Evolutionary conservation across 2,888 invertebrate species (phyloP), one percentile per base, ranked within the genome.

Genomic region (Cephonodes hylas): DNA sequence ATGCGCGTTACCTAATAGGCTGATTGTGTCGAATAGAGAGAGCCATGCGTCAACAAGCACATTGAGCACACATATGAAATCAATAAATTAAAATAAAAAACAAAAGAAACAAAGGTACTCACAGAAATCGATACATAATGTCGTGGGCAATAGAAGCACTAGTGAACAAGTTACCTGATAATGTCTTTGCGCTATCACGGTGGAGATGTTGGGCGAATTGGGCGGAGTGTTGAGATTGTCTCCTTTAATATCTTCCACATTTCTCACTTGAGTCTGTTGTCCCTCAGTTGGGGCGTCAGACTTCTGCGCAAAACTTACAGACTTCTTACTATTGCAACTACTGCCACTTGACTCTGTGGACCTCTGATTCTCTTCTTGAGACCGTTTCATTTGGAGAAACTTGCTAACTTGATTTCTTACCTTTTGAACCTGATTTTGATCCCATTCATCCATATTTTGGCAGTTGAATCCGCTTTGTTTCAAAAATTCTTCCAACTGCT

Each of bases 231-330:
- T 88, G 64, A 94, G 88, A 73, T 73, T 81, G 62, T 79, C 83
- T 66, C 85, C 86, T 74, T 91, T 90, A 60, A 93, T 86, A 67
- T 93, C 91, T 69, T 93, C 93, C 77, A 91, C 93, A 70, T 91
- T 90, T 83, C 91, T 93, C 70, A 86, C 86, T 72, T 84, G 88
- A 79, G 84, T 93, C 72, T 88, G 93, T 70, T 80, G 81, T 64
- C 77, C 81, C 73, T 85, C 86, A 66, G 79, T 78, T 66, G 84
- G 84, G 42, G 77, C 82, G 67, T 89, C 90, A 67, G 88, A 82
- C 81, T 93, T 95, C 82, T 94, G 94, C 58, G 96, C 96, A 85
- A 96, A 96, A 85, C 96, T 96, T 67, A 96, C 96, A 69, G 95
- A 95, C 84, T 96, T 96, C 83, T 95, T 95, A 75, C 94, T 93